phyloP scores from a whole-genome alignment of 2,113 vertebrate species.

The Platysteira castanea region DNA sequence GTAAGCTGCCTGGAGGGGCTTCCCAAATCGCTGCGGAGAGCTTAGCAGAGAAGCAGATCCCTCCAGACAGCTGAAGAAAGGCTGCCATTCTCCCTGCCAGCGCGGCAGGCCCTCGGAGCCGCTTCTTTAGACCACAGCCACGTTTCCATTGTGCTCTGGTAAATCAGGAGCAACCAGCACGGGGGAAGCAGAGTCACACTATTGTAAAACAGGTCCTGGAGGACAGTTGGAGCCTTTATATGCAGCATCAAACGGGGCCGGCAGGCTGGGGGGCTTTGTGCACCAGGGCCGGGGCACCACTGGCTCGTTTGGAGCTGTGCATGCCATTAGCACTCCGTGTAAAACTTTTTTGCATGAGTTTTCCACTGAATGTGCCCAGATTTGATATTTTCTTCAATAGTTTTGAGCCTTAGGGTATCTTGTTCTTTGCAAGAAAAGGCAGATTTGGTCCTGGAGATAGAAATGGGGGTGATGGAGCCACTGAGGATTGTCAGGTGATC shows the following conservation, averaged over 20 bases:
- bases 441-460: neutral
- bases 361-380: neutral
- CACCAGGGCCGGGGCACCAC: neutral
- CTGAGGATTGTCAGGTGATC: neutral
- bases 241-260: neutral
- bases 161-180: slow-evolving; percentile 52
- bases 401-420: neutral
- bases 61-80: slow-evolving; percentile 60
- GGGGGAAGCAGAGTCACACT: neutral
- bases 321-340: neutral
- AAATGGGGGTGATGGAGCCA: neutral
- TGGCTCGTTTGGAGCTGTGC: neutral
- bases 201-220: neutral
- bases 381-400: neutral
- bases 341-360: neutral
- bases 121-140: slow-evolving; percentile 32
- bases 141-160: slow-evolving; percentile 4
- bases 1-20: slow-evolving; percentile 64
- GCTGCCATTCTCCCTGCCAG: slow-evolving; percentile 26
- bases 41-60: slow-evolving; percentile 49
- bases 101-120: neutral
- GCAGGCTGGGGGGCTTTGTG: slow-evolving; percentile 43
- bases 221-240: slow-evolving; percentile 41
- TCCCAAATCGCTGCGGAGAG: neutral
- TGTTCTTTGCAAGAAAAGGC: neutral